These are phyloP conservation scores for Drosophila saltans DNA, from an alignment of 1,140 invertebrate species.

Conservation along the genomic window DNA sequence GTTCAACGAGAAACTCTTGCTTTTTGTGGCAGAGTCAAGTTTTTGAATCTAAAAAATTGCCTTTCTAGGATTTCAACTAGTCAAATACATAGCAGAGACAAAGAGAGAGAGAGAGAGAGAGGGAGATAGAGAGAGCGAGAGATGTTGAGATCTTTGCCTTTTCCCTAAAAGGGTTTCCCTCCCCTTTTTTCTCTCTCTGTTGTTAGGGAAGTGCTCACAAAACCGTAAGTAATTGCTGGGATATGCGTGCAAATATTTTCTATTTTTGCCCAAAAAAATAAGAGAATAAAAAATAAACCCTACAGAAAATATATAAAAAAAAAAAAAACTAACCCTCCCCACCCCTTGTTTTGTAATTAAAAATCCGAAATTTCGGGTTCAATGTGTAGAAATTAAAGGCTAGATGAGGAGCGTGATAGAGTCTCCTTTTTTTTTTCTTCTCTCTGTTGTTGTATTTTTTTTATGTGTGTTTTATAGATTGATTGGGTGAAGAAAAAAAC, in stretches of 20 bases:
- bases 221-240: slow-evolving; percentile 76
- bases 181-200: background rate
- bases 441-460: background rate
- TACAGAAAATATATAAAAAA: background rate
- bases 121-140: background rate
- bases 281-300: slow-evolving; percentile 14
- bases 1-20: slow-evolving; percentile 18
- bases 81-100: too few species aligned
- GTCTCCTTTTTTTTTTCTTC: background rate
- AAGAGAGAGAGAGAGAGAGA: background rate
- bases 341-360: slow-evolving; percentile 66
- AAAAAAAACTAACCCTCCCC: slow-evolving; percentile 28
- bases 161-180: background rate
- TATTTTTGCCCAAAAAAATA: slow-evolving; percentile 70
- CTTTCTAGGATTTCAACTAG: slow-evolving; percentile 25
- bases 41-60: slow-evolving; percentile 25
- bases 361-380: slow-evolving; percentile 64
- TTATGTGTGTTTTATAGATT: slow-evolving; percentile 43
- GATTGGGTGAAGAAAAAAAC: slow-evolving; percentile 37
- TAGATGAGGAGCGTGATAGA: slow-evolving; percentile 73
- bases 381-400: slow-evolving; percentile 68
- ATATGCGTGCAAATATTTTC: slow-evolving; percentile 78
- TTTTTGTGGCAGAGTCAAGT: slow-evolving; percentile 42
- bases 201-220: slow-evolving; percentile 56
- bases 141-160: slow-evolving; percentile 3